Percentiles rank a stretch among this genome's conserved stretches.
phyloP scores from a whole-genome alignment of 2,888 invertebrate species.

The Notodonta ziczac region DNA sequence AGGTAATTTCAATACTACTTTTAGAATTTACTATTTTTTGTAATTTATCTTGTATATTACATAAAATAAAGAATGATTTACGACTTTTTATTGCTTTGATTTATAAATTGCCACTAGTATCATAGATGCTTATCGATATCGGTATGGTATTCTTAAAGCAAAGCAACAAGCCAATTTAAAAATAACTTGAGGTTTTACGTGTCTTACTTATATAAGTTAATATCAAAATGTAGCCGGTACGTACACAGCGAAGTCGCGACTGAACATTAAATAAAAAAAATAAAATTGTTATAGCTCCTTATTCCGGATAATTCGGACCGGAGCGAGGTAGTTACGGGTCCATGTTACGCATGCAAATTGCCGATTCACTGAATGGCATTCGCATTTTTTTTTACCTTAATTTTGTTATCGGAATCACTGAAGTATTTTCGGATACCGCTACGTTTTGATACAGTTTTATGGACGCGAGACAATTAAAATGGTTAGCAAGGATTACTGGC shows the following conservation, averaged over 20 bases:
- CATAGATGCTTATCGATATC: too few species aligned
- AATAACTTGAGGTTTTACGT: too few species aligned
- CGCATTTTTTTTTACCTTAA: conserved; percentile 53
- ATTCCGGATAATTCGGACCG: conserved; percentile 61
- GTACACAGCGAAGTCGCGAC: conserved; percentile 26
- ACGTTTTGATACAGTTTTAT: background rate
- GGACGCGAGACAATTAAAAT: background rate
- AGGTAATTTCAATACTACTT: too few species aligned
- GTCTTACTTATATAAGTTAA: background rate
- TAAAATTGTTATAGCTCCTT: conserved; percentile 57
- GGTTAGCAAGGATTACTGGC: background rate
- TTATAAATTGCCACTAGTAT: too few species aligned
- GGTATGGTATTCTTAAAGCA: too few species aligned
- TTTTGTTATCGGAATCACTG: conserved; percentile 52
- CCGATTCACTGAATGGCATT: conserved; percentile 51
- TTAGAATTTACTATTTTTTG: too few species aligned
- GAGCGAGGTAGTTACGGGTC: conserved; percentile 60
- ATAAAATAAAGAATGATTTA: too few species aligned
- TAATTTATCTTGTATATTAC: too few species aligned
- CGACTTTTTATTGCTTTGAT: too few species aligned
- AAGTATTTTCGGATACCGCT: conserved; percentile 32
- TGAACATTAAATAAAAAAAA: conserved; percentile 50
- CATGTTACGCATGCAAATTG: conserved; percentile 71
- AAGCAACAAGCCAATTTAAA: too few species aligned
- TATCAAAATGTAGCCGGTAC: conserved; percentile 4